These are phyloP conservation scores for Poliocrania exsul DNA, from an alignment of 2,797 vertebrate species.

Conservation along the genomic window DNA sequence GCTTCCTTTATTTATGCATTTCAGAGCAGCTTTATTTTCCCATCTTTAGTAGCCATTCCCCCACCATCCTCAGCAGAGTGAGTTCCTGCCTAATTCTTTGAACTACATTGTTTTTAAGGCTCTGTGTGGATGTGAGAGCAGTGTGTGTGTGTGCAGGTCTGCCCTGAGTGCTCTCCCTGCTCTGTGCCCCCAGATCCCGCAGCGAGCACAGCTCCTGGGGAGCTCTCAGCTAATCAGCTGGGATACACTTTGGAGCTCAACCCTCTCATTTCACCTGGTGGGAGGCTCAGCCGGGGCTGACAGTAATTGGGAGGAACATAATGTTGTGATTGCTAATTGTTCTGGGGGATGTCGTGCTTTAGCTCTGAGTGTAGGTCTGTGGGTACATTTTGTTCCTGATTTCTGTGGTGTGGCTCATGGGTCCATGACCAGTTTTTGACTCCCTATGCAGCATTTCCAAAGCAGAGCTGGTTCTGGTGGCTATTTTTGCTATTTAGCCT, in stretches of 20 bases:
- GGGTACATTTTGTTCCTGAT: background rate
- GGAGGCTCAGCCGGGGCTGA: conserved; percentile 14
- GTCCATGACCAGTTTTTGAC: background rate
- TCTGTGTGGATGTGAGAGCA: background rate
- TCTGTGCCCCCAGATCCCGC: background rate
- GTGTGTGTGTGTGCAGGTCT: background rate
- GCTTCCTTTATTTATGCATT: background rate
- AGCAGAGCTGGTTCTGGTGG: background rate
- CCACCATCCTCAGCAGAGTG: accelerated
- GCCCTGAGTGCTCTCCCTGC: background rate
- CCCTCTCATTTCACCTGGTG: conserved; percentile 37
- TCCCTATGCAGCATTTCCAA: background rate
- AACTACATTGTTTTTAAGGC: accelerated
- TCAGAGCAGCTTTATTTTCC: background rate
- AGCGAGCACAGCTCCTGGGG: background rate
- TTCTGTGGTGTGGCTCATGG: background rate
- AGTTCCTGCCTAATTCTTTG: background rate
- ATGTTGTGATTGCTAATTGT: conserved; percentile 34
- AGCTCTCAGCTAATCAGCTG: conserved; percentile 33
- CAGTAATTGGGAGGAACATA: background rate
- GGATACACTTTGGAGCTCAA: background rate
- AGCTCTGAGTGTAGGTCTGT: background rate
- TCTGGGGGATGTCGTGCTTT: background rate
- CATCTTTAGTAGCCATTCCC: background rate
- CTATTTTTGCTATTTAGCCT: background rate